A percentile compares a stretch with the other conserved stretches of the same genome.
Conservation (phyloP, 2,113 vertebrate species). For the Gorsachius goisagi region DNA sequence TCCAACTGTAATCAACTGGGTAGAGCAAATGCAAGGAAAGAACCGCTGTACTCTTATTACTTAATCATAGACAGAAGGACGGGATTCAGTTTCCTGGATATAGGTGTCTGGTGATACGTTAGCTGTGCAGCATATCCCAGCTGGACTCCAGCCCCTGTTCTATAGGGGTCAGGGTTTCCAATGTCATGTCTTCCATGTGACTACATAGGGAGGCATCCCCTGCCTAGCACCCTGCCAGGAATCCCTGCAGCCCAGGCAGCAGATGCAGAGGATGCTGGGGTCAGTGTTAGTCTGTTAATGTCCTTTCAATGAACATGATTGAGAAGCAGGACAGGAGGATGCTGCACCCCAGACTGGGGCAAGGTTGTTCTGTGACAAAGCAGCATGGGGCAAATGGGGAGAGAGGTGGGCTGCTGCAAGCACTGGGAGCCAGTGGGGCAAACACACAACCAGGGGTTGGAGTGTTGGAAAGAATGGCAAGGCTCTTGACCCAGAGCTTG, state of each 20-base stretch:
- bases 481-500: not conserved
- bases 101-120: accelerated
- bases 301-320: not conserved
- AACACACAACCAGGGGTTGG: accelerated
- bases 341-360: accelerated
- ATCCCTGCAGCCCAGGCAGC: not conserved
- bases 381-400: accelerated
- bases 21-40: not conserved
- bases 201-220: not conserved
- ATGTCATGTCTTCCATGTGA: not conserved
- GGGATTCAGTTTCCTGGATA: not conserved
- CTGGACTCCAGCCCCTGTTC: not conserved
- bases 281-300: not conserved
- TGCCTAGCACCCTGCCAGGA: not conserved
- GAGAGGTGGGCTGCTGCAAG: not conserved
- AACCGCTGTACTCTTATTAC: not conserved
- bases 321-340: not conserved
- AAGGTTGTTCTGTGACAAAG: not conserved
- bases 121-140: not conserved
- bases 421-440: not conserved
- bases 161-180: accelerated
- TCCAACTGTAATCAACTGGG: not conserved
- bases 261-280: not conserved
- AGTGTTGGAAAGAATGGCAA: not conserved
- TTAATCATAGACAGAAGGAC: not conserved